Base-by-base conservation (phyloP, 2,113 vertebrate species). In the Hipposideros armiger region DNA sequence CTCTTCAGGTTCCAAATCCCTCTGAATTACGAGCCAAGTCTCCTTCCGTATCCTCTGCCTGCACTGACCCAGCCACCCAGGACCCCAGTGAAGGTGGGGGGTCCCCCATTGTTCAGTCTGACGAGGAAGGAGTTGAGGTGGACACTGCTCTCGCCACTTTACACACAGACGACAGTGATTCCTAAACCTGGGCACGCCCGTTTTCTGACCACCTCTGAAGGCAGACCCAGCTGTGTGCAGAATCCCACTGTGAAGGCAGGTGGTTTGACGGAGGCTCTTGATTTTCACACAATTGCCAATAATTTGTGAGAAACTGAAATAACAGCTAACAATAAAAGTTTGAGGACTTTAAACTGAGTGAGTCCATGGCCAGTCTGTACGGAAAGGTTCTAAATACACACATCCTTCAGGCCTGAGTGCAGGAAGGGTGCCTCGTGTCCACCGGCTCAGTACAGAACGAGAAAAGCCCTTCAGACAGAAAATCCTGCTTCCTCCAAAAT, bases 1-100 rank as follows among this genome's bases (percentile, higher is more conserved):
- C 98, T 0, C 99, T 99, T 30, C 99, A 99, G 98, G 99, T 99
- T 66, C 99, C 99, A 7, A 98, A 98, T 17, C 99, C 99, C 97
- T 98, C 99, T 0, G 99, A 98, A 36, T 74, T 99, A 0, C 98
- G 98, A 36, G 98, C 99, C 95, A 99, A 99, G 76, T 98, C 99
- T 3, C 99, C 98, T 2, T 99, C 99, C 0, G 97, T 99, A 11
- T 98, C 99, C 0, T 99, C 99, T 7, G 97, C 98, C 85, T 99
- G 99, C 91, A 98, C 99, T 0, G 98, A 99, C 91, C 98, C 98
- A 0, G 98, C 98, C 97, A 98, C 99, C 97, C 99, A 98, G 93
- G 99, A 99, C 3, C 5, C 76, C 32, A 98, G 98, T 0, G 99
- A 99, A 24, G 99, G 98, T 0, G 98, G 98, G 0, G 99, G 99